Conservation (phyloP, 2,888 invertebrate genomes). For the Eupithecia vulgata region DNA sequence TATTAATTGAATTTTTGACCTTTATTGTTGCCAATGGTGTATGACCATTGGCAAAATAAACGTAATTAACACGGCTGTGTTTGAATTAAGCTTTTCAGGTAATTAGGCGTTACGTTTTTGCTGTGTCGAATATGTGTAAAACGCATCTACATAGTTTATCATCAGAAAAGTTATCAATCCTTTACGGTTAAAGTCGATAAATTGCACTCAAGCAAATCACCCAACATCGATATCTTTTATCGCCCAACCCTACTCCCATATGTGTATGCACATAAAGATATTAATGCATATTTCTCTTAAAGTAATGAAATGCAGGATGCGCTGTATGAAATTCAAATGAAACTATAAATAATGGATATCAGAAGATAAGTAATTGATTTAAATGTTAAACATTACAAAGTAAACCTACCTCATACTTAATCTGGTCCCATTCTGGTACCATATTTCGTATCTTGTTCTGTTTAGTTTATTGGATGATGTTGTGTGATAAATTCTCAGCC, state of each 20-base stretch:
- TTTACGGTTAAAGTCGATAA: conserved; percentile 6
- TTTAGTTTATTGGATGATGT: too few relatives aligned
- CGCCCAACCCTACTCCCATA: conserved; percentile 54
- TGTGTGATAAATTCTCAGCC: too few relatives aligned
- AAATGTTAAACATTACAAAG: neutral
- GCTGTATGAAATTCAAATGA: conserved; percentile 4
- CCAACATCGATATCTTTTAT: conserved; percentile 39
- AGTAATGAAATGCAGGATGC: conserved; percentile 64
- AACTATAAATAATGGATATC: neutral
- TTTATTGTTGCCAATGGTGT: neutral
- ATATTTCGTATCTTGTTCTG: too few relatives aligned
- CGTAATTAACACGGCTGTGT: neutral
- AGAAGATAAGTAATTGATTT: neutral
- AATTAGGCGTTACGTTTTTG: neutral
- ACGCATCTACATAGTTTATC: neutral
- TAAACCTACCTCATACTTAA: too few relatives aligned
- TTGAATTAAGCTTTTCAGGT: neutral
- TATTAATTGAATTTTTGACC: neutral
- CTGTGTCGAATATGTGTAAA: neutral
- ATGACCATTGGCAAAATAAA: neutral
- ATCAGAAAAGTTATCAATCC: neutral
- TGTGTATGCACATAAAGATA: conserved; percentile 64
- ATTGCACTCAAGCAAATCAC: conserved; percentile 38
- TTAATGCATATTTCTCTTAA: conserved; percentile 73
- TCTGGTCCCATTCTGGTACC: too few relatives aligned